These are phyloP conservation scores for Pao palembangensis DNA, from an alignment of 2,113 vertebrate species.

Conservation along the genomic window DNA sequence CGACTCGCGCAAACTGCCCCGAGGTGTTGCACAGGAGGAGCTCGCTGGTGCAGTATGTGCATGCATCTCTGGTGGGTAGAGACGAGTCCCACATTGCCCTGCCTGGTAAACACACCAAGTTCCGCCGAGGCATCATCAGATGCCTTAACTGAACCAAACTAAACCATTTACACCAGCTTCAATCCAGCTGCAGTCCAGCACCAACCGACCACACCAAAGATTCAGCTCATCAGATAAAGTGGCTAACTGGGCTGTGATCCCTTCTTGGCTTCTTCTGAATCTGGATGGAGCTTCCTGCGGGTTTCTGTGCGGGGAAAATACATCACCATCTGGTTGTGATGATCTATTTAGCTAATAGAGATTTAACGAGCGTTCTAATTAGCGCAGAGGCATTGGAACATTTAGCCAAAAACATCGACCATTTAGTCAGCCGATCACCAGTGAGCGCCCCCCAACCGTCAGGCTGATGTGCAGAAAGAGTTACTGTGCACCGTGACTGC, in stretches of 20 bases:
- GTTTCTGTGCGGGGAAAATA: too few species aligned
- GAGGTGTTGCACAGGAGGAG: not conserved
- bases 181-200: conserved; percentile 19
- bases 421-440: too few species aligned
- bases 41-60: not conserved
- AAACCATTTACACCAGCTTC: conserved; percentile 54
- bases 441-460: too few species aligned
- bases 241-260: not conserved
- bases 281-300: too few species aligned
- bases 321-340: too few species aligned
- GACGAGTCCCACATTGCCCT: conserved; percentile 12
- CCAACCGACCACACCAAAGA: conserved; percentile 22
- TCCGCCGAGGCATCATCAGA: conserved; percentile 2
- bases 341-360: too few species aligned
- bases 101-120: conserved; percentile 10
- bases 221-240: conserved; percentile 18
- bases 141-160: not conserved
- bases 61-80: not conserved
- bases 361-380: too few species aligned
- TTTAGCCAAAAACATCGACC: too few species aligned
- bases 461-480: too few species aligned
- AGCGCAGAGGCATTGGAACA: not conserved
- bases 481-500: too few species aligned
- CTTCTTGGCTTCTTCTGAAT: too few species aligned
- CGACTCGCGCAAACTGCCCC: not conserved